Conservation (phyloP, 2,888 invertebrate genomes). For the Tiphia femorata region DNA sequence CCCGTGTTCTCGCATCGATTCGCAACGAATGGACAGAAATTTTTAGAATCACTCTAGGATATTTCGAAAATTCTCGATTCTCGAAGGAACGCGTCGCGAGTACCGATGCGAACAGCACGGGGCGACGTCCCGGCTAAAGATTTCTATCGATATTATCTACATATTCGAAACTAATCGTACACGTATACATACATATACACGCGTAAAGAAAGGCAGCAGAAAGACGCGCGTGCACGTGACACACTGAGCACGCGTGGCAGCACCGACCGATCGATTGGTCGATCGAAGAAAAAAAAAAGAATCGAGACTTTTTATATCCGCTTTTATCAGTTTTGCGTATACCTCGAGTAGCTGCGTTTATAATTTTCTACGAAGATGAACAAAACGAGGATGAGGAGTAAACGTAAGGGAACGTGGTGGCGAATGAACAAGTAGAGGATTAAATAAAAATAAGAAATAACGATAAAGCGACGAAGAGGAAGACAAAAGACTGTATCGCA, state of each 20-base stretch:
- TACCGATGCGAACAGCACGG: too few relatives aligned
- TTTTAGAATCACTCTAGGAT: too few relatives aligned
- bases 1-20: too few relatives aligned
- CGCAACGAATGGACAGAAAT: too few relatives aligned
- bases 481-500: not conserved
- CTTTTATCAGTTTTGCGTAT: slow-evolving; percentile 40
- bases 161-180: too few relatives aligned
- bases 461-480: not conserved
- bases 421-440: slow-evolving; percentile 5
- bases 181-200: not conserved
- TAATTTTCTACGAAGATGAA: slow-evolving; percentile 57
- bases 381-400: not conserved
- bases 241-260: not conserved
- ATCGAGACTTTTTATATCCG: slow-evolving; percentile 40
- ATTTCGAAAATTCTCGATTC: too few relatives aligned
- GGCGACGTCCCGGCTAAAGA: too few relatives aligned
- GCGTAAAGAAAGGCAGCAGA: not conserved
- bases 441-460: not conserved
- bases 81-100: too few relatives aligned
- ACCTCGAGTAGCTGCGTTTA: slow-evolving; percentile 45
- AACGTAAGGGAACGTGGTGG: not conserved
- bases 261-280: slow-evolving; percentile 21
- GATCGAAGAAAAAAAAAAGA: slow-evolving; percentile 7
- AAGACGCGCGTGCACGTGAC: not conserved
- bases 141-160: too few relatives aligned